Evolutionary conservation across 2,797 vertebrate genomes (phyloP).

Genomic region (Hipposideros larvatus): DNA sequence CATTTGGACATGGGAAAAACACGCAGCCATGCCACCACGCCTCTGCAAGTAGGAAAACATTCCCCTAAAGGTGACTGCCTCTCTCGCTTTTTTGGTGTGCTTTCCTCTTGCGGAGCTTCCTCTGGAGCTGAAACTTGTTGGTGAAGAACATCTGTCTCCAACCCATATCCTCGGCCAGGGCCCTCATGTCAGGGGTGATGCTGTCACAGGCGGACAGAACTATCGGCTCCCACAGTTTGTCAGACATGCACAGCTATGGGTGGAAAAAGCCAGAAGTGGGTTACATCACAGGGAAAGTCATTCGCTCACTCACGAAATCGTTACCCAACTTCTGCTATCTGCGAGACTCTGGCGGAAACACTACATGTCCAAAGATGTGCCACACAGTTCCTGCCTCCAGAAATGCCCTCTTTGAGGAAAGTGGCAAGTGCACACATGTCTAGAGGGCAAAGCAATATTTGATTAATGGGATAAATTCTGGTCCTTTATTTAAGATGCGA

Average conservation of each 20-base stretch:
- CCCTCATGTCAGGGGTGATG: slow-evolving; percentile 88
- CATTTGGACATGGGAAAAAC: background rate
- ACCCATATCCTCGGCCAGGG: slow-evolving; percentile 89
- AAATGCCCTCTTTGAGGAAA: background rate
- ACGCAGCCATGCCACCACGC: rapidly evolving
- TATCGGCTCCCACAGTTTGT: slow-evolving; percentile 91
- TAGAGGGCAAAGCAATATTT: background rate
- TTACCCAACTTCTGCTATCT: background rate
- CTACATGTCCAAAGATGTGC: rapidly evolving
- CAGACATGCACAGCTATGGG: slow-evolving; percentile 89
- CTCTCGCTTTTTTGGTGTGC: slow-evolving; percentile 6
- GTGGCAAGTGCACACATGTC: background rate
- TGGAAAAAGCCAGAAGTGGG: slow-evolving; percentile 13
- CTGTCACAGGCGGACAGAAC: slow-evolving; percentile 86
- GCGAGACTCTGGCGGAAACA: rapidly evolving
- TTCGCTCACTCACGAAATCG: background rate
- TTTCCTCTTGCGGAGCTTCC: slow-evolving; percentile 88
- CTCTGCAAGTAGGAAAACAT: rapidly evolving
- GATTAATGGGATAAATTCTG: background rate
- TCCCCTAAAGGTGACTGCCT: background rate
- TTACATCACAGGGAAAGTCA: background rate
- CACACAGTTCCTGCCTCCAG: background rate
- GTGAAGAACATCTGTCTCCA: slow-evolving; percentile 93
- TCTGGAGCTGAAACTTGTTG: slow-evolving; percentile 92
- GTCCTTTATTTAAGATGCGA: background rate